Conservation (phyloP, 2,797 vertebrate genomes). For the Acanthurus leucopareius region DNA sequence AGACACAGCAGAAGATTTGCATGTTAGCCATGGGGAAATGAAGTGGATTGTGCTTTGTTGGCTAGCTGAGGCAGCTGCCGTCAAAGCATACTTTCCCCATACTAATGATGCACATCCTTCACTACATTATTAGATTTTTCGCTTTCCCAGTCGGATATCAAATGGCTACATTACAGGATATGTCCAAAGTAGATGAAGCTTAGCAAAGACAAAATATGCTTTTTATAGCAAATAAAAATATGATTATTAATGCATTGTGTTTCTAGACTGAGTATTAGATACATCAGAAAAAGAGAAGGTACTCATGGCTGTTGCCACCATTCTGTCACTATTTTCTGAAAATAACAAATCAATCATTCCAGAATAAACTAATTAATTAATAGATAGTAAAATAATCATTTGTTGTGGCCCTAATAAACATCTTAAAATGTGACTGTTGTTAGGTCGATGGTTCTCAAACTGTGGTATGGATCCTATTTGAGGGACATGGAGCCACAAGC, state of each 20-base stretch:
- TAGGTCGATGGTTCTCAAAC: not conserved
- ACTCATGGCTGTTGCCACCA: not conserved
- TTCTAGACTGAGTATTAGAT: not conserved
- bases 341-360: no score
- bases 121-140: conserved; percentile 45
- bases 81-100: conserved; percentile 60
- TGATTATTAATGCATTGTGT: not conserved
- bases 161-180: conserved; percentile 18
- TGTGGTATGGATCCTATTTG: no score
- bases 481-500: no score
- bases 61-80: conserved; percentile 66
- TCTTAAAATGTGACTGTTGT: not conserved
- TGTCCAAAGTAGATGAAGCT: conserved; percentile 16
- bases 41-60: conserved; percentile 69
- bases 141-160: conserved; percentile 21
- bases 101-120: conserved; percentile 70
- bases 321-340: not conserved
- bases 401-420: not conserved
- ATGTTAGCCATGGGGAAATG: conserved; percentile 79
- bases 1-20: conserved; percentile 78
- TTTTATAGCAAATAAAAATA: not conserved
- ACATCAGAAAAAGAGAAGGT: not conserved
- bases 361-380: not conserved
- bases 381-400: not conserved
- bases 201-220: not conserved